A percentile compares a stretch with the other conserved stretches of the same genome.
Evolutionary conservation across 1,140 invertebrate species (phyloP).

Genomic region (Anoplophora glabripennis): DNA sequence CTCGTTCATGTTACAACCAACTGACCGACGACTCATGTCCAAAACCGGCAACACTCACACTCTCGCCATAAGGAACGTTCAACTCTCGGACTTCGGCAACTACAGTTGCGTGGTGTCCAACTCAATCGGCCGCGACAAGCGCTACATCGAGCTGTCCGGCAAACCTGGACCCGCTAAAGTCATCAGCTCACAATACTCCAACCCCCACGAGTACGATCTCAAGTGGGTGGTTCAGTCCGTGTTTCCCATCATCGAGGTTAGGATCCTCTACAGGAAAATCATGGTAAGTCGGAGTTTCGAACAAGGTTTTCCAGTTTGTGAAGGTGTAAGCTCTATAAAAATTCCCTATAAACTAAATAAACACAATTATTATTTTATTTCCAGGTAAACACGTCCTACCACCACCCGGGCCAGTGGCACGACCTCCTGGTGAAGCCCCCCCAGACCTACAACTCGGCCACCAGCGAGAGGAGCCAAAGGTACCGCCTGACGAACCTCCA

Average conservation of each 20-base stretch:
- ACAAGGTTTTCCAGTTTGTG: too few species aligned
- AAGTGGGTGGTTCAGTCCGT: slow-evolving; percentile 64
- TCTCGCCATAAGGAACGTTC: slow-evolving; percentile 51
- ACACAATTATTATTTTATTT: slow-evolving; percentile 25
- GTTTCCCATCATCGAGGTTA: slow-evolving; percentile 61
- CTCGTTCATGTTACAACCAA: slow-evolving; percentile 52
- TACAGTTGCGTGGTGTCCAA: slow-evolving; percentile 70
- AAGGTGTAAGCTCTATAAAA: too few species aligned
- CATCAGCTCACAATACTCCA: slow-evolving; percentile 59
- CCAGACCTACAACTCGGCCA: slow-evolving; percentile 42
- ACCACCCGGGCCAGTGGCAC: slow-evolving; percentile 70
- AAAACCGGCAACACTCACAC: slow-evolving; percentile 49
- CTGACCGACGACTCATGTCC: slow-evolving; percentile 51
- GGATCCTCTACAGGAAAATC: slow-evolving; percentile 61
- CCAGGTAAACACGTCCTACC: slow-evolving; percentile 70
- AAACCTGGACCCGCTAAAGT: slow-evolving; percentile 64
- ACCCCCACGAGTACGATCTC: slow-evolving; percentile 57
- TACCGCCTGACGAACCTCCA: slow-evolving; percentile 54
- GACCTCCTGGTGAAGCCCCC: slow-evolving; percentile 53
- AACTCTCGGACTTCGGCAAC: slow-evolving; percentile 54
- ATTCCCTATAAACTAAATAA: too few species aligned
- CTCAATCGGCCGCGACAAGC: slow-evolving; percentile 62
- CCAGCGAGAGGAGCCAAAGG: slow-evolving; percentile 39
- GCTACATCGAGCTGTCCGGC: slow-evolving; percentile 64
- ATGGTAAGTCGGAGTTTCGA: slow-evolving; percentile 52